Base-by-base conservation (phyloP, 2,797 vertebrate species). In the Loriculus beryllinus region DNA sequence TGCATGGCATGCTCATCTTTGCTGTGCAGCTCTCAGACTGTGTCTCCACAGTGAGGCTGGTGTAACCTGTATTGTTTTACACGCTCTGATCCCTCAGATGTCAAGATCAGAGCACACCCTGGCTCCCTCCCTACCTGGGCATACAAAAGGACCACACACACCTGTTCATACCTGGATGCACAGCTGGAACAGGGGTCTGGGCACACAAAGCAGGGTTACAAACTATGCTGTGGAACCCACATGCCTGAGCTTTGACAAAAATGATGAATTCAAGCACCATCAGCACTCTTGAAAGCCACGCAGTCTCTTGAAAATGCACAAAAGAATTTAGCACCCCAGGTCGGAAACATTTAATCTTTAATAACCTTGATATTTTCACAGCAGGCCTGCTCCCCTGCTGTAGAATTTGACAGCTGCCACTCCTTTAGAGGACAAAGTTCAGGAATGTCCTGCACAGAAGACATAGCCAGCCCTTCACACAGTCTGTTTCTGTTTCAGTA, bases 11-110 rank as follows among this genome's bases (percentile, higher is more conserved):
- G 9, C 23, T 20, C 49, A 29, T 11, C 48, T 60, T 52, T 19
- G 52, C 65, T 35, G 19, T 6, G 39, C 14, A 22, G n/a, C 29
- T 22, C 54, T 67, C 20, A 2, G 49, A 63, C 49, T 71, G 21
- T 0, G 0, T 20, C 33, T 45, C 45, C 15, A 6, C 3, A 22
- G 8, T 14, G 35, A 40, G 22, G 37, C 22, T 23, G 20, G 4
- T 64, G n/a, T 25, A 33, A 28, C 26, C 33, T 54, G 16, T 7
- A n/a, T 6, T 5, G 19, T 68, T 62, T 52, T 51, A 12, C 19
- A 40, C 60, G 33, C 1, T 6, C 23, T 26, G 7, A 1, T 43
- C 26, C 39, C 42, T 86, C 2, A 1, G 39, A 39, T 26, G 17
- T 14, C 1, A 1, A 90, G 8, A 45, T 10, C 1, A 2, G 40